phyloP scores from a whole-genome alignment of 2,888 invertebrate genomes.

The Fabriciana adippe region DNA sequence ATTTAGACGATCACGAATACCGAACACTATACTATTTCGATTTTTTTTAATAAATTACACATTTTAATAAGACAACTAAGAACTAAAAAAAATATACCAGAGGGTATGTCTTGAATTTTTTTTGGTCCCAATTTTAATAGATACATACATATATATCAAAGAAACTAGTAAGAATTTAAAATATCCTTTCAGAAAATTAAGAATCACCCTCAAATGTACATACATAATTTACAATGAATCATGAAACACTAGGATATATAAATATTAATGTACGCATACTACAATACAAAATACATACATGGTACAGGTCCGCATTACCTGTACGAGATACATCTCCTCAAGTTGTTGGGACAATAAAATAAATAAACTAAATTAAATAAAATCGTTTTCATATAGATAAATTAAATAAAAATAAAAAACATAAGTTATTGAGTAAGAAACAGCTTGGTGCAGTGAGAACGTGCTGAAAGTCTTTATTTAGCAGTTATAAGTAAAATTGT shows the following conservation, averaged over 20 bases:
- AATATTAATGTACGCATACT: slow-evolving; percentile 1
- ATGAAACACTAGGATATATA: not conserved
- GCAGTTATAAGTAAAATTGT: too few species aligned
- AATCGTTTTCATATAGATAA: slow-evolving; percentile 9
- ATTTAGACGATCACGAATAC: slow-evolving; percentile 13
- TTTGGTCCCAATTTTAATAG: too few species aligned
- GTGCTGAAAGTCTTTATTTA: too few species aligned
- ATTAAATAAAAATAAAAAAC: not conserved
- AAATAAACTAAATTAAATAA: slow-evolving; percentile 19
- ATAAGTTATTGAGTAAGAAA: too few species aligned
- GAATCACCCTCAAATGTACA: too few species aligned
- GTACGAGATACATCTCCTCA: slow-evolving; percentile 30
- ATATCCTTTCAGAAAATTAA: too few species aligned
- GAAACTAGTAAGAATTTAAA: too few species aligned
- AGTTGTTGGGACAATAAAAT: slow-evolving; percentile 33
- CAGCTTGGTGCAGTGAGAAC: too few species aligned
- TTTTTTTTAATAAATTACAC: not conserved
- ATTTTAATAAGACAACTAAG: not conserved
- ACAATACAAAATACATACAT: slow-evolving; percentile 32
- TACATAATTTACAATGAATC: not conserved
- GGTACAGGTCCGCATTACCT: slow-evolving; percentile 31
- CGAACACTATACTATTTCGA: not conserved
- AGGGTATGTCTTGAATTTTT: too few species aligned
- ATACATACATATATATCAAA: too few species aligned
- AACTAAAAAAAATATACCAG: not conserved